Evolutionary conservation across 2,888 invertebrate genomes (phyloP), one percentile per base, ranked within the genome.

Genomic region (Nasonia oneida): DNA sequence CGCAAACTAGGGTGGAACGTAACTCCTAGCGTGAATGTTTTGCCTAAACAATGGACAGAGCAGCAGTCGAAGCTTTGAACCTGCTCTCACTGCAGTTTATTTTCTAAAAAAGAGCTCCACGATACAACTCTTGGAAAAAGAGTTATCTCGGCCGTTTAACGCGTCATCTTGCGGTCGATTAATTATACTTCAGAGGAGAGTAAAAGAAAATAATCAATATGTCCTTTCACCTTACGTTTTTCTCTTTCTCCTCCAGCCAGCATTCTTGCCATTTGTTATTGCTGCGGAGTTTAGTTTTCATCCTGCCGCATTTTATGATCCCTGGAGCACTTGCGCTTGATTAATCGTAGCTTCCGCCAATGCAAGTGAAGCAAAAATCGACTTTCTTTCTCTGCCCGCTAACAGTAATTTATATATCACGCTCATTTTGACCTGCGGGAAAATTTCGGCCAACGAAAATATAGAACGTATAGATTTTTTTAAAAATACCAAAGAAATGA

Each of bases 191-290:
- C 8, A 29, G 33, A 4, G 2, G 0, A 67, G 33, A 29, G 67
- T 67, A 33, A 67, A 29, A 67, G 67, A 67, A 67, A 67, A 67
- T 29, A 29, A 67, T 67, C 67, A 67, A 67, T 61, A 33, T 29
- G 23, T 14, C 29, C n/a, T 29, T 67, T 67, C 12, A 67, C 33
- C 67, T 67, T 14, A 0, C n/a, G 12, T 67, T 29, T 67, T 15
- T 29, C 12, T 64, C 29, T 29, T 29, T 67, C 23, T 61, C n/a
- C 33, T 3, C 67, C 12, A 14, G 3, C 14, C 29, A 67, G 67
- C 67, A 29, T 67, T 67, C n/a, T 67, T 29, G 67, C 67, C 23
- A 67, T 67, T 67, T 67, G 14, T 67, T 67, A 67, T 33, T 29
- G 15, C 33, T 5, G 29, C 15, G 33, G 14, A 67, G 67, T 29